Evolutionary conservation across 1,140 invertebrate genomes (phyloP), one percentile per base, ranked within the genome.

Genomic region (Lepeophtheirus salmonis): DNA sequence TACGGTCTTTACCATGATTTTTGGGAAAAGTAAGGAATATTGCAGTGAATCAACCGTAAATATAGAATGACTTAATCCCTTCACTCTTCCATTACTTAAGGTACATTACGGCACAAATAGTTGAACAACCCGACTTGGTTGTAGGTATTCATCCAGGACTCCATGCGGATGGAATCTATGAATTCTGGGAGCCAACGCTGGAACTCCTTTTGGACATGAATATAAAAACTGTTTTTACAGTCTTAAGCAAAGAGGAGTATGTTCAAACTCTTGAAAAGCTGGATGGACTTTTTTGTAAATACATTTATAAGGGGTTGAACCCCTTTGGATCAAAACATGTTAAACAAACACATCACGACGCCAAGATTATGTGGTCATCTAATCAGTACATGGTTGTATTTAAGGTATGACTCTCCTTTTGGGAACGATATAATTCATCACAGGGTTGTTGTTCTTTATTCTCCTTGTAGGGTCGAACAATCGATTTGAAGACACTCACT

Each of bases 1-100:
- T n/a, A 52, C 12, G 59, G 59, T 10, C 59, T 61, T 16, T 61
- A 61, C 25, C 59, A 61, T 24, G 59, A 61, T 41, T 61, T 61
- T 24, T 61, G 59, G 59, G 59, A 61, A 49, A 61, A 25, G 59
- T 61, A 52, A 24, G 48, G 41, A 48, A 12, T 48, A 48, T 48
- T 48, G 12, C 41, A 48, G n/a, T n/a, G n/a, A n/a, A n/a, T n/a
- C n/a, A n/a, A n/a, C n/a, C n/a, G n/a, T n/a, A n/a, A n/a, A n/a
- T n/a, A n/a, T n/a, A n/a, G n/a, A n/a, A n/a, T n/a, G n/a, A n/a
- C n/a, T 41, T 41, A n/a, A 41, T 10, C 30, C 30, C 6, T 41
- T 10, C n/a, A 41, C n/a, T n/a, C 30, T 41, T 41, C n/a, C 6
- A 41, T 60, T 12, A 2, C 16, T 50, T 3, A 3, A 60, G 57